phyloP scores from a whole-genome alignment of 2,888 invertebrate genomes.

The Conus canariensis region DNA sequence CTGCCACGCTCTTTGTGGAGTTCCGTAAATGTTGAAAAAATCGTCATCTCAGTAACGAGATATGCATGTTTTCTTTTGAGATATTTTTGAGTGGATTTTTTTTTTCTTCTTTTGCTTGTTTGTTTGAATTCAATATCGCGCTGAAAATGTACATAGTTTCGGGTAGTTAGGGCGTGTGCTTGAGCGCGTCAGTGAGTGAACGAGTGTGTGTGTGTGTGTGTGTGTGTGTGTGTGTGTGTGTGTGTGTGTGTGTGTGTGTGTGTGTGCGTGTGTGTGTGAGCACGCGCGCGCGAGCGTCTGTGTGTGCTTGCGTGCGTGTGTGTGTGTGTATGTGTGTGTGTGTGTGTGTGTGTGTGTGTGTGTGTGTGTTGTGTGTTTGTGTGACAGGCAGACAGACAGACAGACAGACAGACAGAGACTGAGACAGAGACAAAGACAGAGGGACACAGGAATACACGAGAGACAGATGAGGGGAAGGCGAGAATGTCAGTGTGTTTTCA shows the following conservation, averaged over 20 bases:
- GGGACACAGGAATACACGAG: not conserved
- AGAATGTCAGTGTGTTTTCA: not conserved
- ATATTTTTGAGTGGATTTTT: no score
- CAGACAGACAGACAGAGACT: not conserved
- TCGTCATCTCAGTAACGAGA: no score
- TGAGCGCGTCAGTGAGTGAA: no score
- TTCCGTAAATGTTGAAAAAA: no score
- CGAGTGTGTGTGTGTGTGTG: no score
- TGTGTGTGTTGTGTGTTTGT: no score
- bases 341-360: no score
- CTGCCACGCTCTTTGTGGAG: no score
- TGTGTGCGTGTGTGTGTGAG: not conserved
- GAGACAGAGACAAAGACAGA: not conserved
- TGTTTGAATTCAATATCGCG: not conserved
- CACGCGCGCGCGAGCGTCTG: not conserved
- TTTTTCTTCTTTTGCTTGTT: not conserved
- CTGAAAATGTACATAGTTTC: not conserved
- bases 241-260: not conserved
- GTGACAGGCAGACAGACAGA: not conserved
- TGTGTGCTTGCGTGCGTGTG: not conserved
- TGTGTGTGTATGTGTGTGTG: not conserved
- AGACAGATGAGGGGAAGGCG: not conserved
- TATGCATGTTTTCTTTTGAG: no score
- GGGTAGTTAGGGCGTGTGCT: no score
- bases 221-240: no score